Percentiles rank a stretch among this genome's conserved stretches.
phyloP scores from a whole-genome alignment of 2,113 vertebrate species.

The Brachyistius frenatus region DNA sequence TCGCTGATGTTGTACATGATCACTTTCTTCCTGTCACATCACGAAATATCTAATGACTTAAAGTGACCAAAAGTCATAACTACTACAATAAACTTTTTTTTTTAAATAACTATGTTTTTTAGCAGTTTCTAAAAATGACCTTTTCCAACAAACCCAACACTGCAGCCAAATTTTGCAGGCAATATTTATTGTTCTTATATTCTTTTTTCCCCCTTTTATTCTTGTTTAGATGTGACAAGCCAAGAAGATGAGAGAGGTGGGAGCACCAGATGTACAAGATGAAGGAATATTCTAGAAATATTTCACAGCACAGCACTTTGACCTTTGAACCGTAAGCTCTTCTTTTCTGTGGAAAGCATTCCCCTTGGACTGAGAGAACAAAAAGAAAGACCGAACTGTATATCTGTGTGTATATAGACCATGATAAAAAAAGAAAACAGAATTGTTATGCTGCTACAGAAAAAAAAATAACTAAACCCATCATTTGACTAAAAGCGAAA shows the following conservation, averaged over 20 bases:
- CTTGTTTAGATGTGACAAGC: constrained; percentile 93
- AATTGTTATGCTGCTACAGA: constrained; percentile 83
- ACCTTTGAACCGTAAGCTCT: constrained; percentile 86
- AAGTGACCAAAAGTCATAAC: too few species aligned
- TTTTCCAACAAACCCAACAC: not conserved
- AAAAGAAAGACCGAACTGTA: constrained; percentile 71
- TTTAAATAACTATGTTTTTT: too few species aligned
- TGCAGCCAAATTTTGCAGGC: not conserved
- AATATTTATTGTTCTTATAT: not conserved
- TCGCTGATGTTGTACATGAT: too few species aligned
- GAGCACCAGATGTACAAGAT: constrained; percentile 83
- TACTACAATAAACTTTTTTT: too few species aligned
- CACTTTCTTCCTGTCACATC: too few species aligned
- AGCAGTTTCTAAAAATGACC: not conserved
- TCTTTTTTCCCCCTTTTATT: constrained; percentile 20
- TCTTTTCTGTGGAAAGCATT: constrained; percentile 93
- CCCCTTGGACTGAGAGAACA: constrained; percentile 84
- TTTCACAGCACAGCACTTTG: constrained; percentile 96
- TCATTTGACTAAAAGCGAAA: constrained; percentile 74
- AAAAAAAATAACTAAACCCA: constrained; percentile 72
- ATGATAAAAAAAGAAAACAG: constrained; percentile 71
- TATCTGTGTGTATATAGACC: constrained; percentile 80
- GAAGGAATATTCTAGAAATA: constrained; percentile 90
- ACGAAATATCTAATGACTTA: too few species aligned
- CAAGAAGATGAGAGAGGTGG: constrained; percentile 92